Base-by-base conservation (phyloP, 2,888 invertebrate genomes). In the Sesia bembeciformis region DNA sequence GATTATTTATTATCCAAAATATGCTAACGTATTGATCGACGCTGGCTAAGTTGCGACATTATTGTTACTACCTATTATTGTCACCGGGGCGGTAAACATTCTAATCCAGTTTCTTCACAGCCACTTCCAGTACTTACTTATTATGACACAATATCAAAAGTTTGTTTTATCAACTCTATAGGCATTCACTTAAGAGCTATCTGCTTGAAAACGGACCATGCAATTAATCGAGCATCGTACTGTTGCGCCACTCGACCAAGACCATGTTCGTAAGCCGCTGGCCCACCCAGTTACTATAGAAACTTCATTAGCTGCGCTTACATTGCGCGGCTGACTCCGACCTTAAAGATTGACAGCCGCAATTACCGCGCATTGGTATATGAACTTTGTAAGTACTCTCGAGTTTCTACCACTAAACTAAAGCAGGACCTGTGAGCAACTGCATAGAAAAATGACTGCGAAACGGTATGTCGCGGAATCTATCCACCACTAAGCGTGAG, bases 221-320 rank as follows among this genome's bases (percentile, higher is more conserved):
- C 74, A 78, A 78, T 81, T 79, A 79, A 83, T 80, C 73, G 71
- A 75, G 71, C 73, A 78, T 78, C 74, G 70, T 67, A 69, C 68
- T 68, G 65, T 82, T 81, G 71, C 78, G 70, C 67, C 74, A 81
- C 68, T 67, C 69, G 64, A 64, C 66, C 66, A 68, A 74, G 68
- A 66, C 62, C 61, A 59, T 60, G 57, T 52, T 51, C 41, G 54
- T 58, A 58, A 58, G 56, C 59, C 64, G 63, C 62, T 46, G 55
- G 55, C 58, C 59, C 60, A 63, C 58, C 60, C 63, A 57, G 65
- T 65, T 65, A 59, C 66, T 61, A 66, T 56, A 61, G 46, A 46
- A 46, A n/a, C 46, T 23, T 23, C 23, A 46, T 46, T 46, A n/a
- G 8, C 46, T 62, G 57, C 55, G 56, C 63, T 65, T 62, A 56